Conservation (phyloP, 2,888 invertebrate genomes). For the Nemapogon koenigi region DNA sequence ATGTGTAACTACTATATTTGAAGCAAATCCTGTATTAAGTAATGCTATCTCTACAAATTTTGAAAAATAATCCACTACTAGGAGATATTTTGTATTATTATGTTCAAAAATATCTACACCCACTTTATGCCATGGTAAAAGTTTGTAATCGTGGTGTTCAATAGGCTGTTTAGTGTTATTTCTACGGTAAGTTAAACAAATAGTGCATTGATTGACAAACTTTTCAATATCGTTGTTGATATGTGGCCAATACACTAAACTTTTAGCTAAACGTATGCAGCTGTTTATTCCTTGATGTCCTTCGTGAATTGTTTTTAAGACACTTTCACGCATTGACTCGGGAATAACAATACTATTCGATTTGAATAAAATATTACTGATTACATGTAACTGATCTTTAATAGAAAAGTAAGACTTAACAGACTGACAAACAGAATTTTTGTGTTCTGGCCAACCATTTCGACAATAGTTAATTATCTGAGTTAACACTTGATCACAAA, state of each 20-base stretch:
- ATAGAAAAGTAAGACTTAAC: slow-evolving; percentile 10
- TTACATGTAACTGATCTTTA: background rate
- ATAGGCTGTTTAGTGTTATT: slow-evolving; percentile 10
- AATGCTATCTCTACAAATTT: slow-evolving; percentile 17
- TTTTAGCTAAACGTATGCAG: slow-evolving; percentile 10
- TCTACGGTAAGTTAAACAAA: slow-evolving; percentile 13
- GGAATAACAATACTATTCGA: slow-evolving; percentile 1
- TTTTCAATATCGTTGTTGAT: slow-evolving; percentile 17
- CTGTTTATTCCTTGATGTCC: slow-evolving; percentile 15
- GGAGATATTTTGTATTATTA: slow-evolving; percentile 15
- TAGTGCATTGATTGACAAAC: slow-evolving; percentile 13
- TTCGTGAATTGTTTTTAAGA: slow-evolving; percentile 9
- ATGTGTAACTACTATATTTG: slow-evolving; percentile 12
- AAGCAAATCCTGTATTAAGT: slow-evolving; percentile 10
- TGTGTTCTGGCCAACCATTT: slow-evolving; percentile 15
- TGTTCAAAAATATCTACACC: slow-evolving; percentile 18
- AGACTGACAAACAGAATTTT: slow-evolving; percentile 8
- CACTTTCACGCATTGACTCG: background rate
- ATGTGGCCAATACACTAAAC: slow-evolving; percentile 13
- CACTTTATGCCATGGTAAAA: slow-evolving; percentile 16
- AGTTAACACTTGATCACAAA: background rate
- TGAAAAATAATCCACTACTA: slow-evolving; percentile 19
- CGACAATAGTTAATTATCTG: slow-evolving; percentile 10
- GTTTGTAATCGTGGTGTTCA: background rate
- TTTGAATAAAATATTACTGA: background rate